Percentiles rank a stretch among this genome's conserved stretches.
phyloP scores from a whole-genome alignment of 2,113 vertebrate genomes.

The Centropus bengalensis region DNA sequence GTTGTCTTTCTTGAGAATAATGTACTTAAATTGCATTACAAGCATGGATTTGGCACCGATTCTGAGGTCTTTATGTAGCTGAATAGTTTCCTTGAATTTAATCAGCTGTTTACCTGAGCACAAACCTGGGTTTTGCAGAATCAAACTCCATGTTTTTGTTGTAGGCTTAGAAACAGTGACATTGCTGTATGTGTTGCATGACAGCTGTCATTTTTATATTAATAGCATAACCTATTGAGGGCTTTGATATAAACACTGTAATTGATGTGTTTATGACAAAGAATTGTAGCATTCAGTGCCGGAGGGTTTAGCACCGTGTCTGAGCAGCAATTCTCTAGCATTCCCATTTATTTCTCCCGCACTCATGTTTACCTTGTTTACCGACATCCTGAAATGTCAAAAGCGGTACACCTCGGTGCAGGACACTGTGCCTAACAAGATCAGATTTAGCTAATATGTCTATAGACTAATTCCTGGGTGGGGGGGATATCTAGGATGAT shows the following conservation, averaged over 20 bases:
- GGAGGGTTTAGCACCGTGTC: not conserved
- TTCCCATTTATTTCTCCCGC: slow-evolving; percentile 38
- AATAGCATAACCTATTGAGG: not conserved
- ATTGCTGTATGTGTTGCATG: not conserved
- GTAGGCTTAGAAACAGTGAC: not conserved
- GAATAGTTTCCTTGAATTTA: not conserved
- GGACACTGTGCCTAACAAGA: not conserved
- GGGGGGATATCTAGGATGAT: not conserved
- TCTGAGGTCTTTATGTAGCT: not conserved
- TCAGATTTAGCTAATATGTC: not conserved
- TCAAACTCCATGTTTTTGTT: not conserved
- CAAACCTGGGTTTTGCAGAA: not conserved
- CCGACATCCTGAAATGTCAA: not conserved
- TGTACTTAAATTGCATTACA: not conserved
- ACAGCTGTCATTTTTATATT: slow-evolving; percentile 26
- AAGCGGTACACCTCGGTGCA: not conserved
- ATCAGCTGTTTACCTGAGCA: not conserved
- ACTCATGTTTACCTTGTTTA: not conserved
- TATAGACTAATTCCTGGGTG: not conserved
- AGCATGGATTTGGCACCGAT: not conserved
- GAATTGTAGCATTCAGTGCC: not conserved
- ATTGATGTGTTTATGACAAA: slow-evolving; percentile 35
- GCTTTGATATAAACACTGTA: not conserved
- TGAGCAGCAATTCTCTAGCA: not conserved
- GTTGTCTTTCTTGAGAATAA: not conserved